Base-by-base conservation (phyloP, 2,797 vertebrate genomes). In the Halcyon leucocephala region DNA sequence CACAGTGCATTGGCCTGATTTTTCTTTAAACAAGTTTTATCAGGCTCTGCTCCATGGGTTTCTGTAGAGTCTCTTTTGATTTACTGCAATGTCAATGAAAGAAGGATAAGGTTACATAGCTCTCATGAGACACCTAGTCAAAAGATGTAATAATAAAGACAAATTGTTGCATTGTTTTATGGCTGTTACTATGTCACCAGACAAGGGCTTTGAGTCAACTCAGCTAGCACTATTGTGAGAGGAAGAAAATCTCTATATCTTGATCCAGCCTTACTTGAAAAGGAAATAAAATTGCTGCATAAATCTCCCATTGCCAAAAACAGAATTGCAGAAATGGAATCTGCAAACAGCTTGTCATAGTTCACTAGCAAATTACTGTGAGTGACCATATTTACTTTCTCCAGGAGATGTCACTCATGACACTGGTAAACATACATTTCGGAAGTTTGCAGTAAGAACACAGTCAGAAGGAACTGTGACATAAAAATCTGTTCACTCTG, bases 371-470 rank as follows among this genome's bases (percentile, higher is more conserved):
- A 74, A 82, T 95, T 95, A 78, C 19, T 77, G 37, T 46, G 31
- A 55, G 42, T 78, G 70, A 67, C n/a, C 31, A 41, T 57, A 61
- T 96, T 95, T 92, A 46, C 29, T 92, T 94, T 95, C 87, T 96
- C 95, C 89, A 90, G 93, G 76, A 97, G 96, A 73, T 97, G 95
- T 97, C 96, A 97, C 91, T 93, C 80, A 52, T 90, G 82, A 89
- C 73, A 86, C 20, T 76, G 24, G 10, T 61, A 91, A 95, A 88
- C 26, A 57, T 44, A 64, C 12, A 33, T 82, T 96, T 93, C 64
- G 76, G 24, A 89, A 90, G 13, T 93, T 71, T 88, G 46, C 61
- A 52, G n/a, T 44, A 90, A 90, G 72, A 90, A 72, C 42, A n/a
- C 4, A 82, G 52, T 51, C 35, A 58, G 66, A 86, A 85, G 37